Conservation (phyloP, 2,113 vertebrate genomes). For the Cavia aperea region DNA sequence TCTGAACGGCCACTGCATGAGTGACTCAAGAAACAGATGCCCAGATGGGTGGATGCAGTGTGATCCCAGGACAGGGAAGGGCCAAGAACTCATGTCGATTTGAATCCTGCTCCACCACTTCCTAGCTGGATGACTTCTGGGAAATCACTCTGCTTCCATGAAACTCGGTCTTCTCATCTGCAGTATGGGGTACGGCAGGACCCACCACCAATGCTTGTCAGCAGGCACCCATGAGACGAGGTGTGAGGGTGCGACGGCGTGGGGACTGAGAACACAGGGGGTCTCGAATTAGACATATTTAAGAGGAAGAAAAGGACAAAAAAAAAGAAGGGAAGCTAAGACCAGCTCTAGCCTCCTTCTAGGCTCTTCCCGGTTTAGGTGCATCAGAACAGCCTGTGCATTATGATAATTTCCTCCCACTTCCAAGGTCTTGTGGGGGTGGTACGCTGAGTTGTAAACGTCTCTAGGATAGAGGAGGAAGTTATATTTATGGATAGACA, state of each 20-base stretch:
- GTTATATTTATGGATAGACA: slow-evolving; percentile 56
- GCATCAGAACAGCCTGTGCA: slow-evolving; percentile 21
- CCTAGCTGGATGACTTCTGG: neutral
- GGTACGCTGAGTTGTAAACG: slow-evolving; percentile 53
- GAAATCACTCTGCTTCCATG: neutral
- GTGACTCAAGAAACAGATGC: neutral
- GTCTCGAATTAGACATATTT: neutral
- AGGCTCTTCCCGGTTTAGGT: neutral
- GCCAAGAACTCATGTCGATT: neutral
- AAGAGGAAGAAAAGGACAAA: neutral
- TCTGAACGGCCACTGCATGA: neutral
- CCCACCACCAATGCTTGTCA: no score
- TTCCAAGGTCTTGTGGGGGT: slow-evolving; percentile 51
- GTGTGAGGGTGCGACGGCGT: neutral
- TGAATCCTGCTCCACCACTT: neutral
- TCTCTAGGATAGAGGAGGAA: slow-evolving; percentile 44
- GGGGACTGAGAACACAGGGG: neutral
- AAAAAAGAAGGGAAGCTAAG: neutral
- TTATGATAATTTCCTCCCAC: slow-evolving; percentile 52
- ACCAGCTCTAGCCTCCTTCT: neutral
- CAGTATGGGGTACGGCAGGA: neutral
- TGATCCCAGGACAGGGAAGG: neutral
- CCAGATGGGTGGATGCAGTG: neutral
- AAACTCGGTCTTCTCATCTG: neutral
- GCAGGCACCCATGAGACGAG: neutral